phyloP scores from a whole-genome alignment of 2,797 vertebrate genomes.

The Brachyrhaphis roseni region DNA sequence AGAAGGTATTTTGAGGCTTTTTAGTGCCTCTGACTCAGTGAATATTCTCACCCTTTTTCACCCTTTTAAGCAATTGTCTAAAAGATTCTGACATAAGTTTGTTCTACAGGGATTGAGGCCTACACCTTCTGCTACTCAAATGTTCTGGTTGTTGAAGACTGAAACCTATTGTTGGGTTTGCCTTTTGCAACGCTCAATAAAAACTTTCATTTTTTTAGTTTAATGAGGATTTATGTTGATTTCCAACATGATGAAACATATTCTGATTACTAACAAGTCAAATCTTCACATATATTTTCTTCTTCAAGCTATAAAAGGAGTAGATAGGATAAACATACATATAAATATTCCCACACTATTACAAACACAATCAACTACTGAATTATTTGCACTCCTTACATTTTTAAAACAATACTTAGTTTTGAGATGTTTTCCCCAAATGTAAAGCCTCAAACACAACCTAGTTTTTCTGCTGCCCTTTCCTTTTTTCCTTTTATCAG shows the following conservation, averaged over 20 bases:
- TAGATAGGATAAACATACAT: background rate
- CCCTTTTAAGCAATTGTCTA: too few species aligned
- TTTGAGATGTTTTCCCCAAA: background rate
- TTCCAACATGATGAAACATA: background rate
- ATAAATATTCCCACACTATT: background rate
- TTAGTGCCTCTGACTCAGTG: too few species aligned
- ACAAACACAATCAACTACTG: background rate
- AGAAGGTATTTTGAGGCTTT: too few species aligned
- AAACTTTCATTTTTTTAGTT: too few species aligned
- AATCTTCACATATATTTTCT: background rate
- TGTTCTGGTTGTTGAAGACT: background rate
- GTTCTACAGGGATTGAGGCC: background rate
- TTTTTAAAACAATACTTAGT: background rate
- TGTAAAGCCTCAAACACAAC: too few species aligned
- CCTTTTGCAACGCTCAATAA: too few species aligned
- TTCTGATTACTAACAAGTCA: background rate
- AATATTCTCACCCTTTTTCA: too few species aligned
- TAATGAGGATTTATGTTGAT: background rate
- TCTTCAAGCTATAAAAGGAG: background rate
- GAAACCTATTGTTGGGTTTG: background rate
- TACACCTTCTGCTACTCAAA: background rate
- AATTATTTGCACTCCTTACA: background rate
- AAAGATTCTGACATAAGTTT: background rate
- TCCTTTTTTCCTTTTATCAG: too few species aligned
- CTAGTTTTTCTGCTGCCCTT: too few species aligned